A percentile compares a stretch with the other conserved stretches of the same genome.
Evolutionary conservation across 2,113 vertebrate genomes (phyloP).

Genomic region (Oreochromis niloticus): DNA sequence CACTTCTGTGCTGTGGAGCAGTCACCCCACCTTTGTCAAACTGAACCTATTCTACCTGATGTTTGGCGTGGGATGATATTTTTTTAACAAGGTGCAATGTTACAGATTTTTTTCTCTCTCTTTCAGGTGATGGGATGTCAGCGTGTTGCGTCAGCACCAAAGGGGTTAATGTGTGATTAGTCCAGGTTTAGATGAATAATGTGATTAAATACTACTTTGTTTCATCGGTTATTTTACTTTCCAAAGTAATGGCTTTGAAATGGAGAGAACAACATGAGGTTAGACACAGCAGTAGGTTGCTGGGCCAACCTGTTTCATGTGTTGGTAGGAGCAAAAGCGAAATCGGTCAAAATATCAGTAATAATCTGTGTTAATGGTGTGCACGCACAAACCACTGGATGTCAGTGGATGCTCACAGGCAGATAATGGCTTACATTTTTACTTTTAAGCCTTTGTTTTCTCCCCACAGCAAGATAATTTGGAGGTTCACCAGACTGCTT

Average conservation of each 20-base stretch:
- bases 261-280: not conserved
- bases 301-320: not conserved
- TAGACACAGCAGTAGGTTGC: not conserved
- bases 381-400: not conserved
- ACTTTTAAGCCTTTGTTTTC: not conserved
- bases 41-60: not conserved
- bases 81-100: not conserved
- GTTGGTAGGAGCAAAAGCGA: not conserved
- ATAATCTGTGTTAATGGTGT: not conserved
- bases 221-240: not conserved
- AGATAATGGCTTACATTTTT: not conserved
- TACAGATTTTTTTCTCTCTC: accelerated
- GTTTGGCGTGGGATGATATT: not conserved
- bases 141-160: accelerated
- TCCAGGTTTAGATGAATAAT: not conserved
- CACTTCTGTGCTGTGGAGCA: not conserved
- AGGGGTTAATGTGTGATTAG: not conserved
- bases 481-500: not conserved
- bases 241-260: not conserved
- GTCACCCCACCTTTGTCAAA: not conserved
- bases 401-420: not conserved
- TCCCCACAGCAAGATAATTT: not conserved
- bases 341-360: not conserved
- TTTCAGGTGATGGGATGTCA: not conserved
- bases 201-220: not conserved